These are phyloP conservation scores for Parascotia fuliginaria DNA, from an alignment of 2,888 invertebrate genomes.

Conservation along the genomic window DNA sequence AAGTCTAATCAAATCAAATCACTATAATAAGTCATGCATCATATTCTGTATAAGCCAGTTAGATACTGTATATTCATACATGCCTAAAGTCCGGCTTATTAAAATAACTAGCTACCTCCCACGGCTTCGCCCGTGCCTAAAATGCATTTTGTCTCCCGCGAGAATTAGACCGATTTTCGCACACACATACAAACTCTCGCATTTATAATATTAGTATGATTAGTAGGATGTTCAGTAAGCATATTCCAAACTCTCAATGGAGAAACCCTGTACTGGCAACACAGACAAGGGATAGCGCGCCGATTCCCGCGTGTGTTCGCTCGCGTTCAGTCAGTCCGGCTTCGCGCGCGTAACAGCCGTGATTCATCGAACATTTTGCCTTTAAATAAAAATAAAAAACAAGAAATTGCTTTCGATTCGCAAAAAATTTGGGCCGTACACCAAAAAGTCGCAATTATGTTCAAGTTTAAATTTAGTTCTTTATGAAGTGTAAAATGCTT, in stretches of 20 bases:
- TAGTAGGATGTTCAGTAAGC: too few species aligned
- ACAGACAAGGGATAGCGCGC: slow-evolving; percentile 43
- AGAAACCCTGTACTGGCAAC: slow-evolving; percentile 45
- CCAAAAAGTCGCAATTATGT: slow-evolving; percentile 22
- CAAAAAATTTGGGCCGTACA: slow-evolving; percentile 10
- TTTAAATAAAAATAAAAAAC: slow-evolving; percentile 41
- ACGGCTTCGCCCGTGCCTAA: too few species aligned
- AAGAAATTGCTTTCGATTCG: slow-evolving; percentile 21
- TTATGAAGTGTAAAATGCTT: slow-evolving; percentile 51
- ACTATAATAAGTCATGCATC: too few species aligned
- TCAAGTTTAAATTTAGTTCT: slow-evolving; percentile 23
- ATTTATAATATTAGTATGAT: too few species aligned
- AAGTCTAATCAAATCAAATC: too few species aligned
- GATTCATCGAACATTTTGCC: slow-evolving; percentile 53
- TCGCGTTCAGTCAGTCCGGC: slow-evolving; percentile 65
- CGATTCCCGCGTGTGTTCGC: slow-evolving; percentile 48
- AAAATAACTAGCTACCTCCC: too few species aligned
- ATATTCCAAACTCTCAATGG: slow-evolving; percentile 4
- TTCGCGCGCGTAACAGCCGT: slow-evolving; percentile 70
- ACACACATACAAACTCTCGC: too few species aligned
- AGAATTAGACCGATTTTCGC: too few species aligned
- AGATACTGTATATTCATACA: too few species aligned
- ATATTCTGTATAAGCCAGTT: too few species aligned
- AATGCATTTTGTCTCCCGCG: too few species aligned
- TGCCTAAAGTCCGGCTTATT: too few species aligned